phyloP scores from a whole-genome alignment of 2,797 vertebrate species.

The Acanthiza pusilla region DNA sequence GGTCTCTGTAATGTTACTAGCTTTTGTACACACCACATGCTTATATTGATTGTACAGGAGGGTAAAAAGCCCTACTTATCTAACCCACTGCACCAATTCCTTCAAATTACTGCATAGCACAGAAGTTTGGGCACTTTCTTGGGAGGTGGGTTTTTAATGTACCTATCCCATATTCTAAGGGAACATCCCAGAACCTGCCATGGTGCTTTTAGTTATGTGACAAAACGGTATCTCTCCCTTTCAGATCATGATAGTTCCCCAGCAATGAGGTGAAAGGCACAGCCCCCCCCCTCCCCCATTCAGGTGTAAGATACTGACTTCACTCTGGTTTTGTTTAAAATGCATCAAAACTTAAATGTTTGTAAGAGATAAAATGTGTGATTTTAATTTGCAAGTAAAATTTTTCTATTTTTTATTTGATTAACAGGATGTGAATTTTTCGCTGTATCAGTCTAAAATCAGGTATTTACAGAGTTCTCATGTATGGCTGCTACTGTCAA shows the following conservation, averaged over 20 bases:
- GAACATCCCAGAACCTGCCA: neutral
- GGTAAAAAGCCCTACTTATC: neutral
- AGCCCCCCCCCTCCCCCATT: too few species aligned
- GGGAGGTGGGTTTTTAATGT: neutral
- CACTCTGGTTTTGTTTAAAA: neutral
- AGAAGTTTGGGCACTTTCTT: neutral
- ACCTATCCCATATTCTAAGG: neutral
- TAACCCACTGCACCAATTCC: neutral
- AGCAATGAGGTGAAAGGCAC: neutral
- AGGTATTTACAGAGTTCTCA: neutral
- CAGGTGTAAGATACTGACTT: neutral
- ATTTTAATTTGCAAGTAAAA: neutral
- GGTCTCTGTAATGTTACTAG: neutral
- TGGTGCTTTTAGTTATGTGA: neutral
- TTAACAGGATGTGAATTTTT: neutral
- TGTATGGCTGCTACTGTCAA: neutral
- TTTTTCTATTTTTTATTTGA: rapidly evolving
- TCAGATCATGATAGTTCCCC: neutral
- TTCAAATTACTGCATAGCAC: neutral
- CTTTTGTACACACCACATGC: neutral
- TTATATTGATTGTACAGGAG: neutral
- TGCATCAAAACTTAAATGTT: neutral
- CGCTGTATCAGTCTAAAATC: neutral
- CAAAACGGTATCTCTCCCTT: neutral
- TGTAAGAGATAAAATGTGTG: neutral